Conservation (phyloP, 2,888 invertebrate genomes). For the Polyploca ridens region DNA sequence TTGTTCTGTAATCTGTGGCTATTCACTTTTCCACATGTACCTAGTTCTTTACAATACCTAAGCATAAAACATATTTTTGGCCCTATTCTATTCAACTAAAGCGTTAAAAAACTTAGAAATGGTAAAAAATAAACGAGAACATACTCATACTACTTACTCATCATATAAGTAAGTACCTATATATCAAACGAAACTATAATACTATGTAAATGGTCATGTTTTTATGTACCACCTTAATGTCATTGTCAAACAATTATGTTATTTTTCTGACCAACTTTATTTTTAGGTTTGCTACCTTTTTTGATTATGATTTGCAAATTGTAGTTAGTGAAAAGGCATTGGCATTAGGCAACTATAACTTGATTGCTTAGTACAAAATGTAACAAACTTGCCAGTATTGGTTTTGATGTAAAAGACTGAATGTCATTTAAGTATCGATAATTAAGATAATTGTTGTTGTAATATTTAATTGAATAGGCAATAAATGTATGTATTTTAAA, state of each 20-base stretch:
- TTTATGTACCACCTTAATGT: no score
- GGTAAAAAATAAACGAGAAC: no score
- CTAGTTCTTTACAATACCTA: no score
- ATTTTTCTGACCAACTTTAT: neutral
- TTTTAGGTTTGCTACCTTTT: neutral
- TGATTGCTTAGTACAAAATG: conserved; percentile 82
- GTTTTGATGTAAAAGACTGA: conserved; percentile 83
- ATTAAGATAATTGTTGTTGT: conserved; percentile 58
- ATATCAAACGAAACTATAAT: no score
- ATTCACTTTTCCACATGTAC: no score
- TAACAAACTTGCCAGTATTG: conserved; percentile 85
- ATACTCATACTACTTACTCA: no score
- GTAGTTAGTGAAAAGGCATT: conserved; percentile 74
- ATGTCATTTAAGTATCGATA: conserved; percentile 76
- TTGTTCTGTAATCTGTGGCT: no score
- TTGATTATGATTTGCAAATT: conserved; percentile 15
- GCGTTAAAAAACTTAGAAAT: no score
- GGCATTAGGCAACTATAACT: conserved; percentile 59
- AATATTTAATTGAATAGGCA: conserved; percentile 57
- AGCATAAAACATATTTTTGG: no score
- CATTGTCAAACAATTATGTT: neutral
- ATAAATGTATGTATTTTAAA: conserved; percentile 40
- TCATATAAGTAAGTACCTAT: no score
- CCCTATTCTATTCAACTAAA: no score
- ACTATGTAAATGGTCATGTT: no score